These are phyloP conservation scores for Meandrina meandrites DNA, from an alignment of 92 coral and sea anemone species.

Conservation along the genomic window DNA sequence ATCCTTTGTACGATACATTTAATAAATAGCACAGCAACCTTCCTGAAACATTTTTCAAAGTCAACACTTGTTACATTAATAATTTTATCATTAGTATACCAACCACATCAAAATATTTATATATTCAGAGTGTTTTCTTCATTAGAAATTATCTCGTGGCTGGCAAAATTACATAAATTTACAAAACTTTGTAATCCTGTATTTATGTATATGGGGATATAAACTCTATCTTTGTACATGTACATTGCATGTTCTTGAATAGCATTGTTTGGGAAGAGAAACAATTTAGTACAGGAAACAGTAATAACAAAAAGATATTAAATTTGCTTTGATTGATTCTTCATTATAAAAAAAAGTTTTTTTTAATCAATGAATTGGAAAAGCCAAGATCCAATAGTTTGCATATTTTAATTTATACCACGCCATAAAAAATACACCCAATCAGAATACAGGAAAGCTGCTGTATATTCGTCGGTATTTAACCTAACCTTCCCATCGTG, in stretches of 20 bases:
- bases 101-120: conserved; percentile 10
- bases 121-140: not conserved
- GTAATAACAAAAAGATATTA: not conserved
- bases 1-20: conserved; percentile 6
- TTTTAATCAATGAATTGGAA: no score
- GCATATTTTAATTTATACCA: no score
- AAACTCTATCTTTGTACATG: conserved; percentile 9
- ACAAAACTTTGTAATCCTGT: conserved; percentile 5
- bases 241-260: no score
- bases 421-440: no score
- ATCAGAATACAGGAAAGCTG: no score
- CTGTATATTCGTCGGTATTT: no score
- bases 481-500: no score
- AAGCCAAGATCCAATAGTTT: not conserved
- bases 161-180: conserved; percentile 28
- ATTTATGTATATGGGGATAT: not conserved
- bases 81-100: not conserved
- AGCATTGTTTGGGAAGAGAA: not conserved
- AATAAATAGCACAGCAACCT: conserved; percentile 36
- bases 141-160: conserved; percentile 17
- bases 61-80: not conserved
- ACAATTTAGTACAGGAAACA: not conserved
- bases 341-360: no score
- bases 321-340: not conserved
- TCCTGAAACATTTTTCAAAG: conserved; percentile 25